Evolutionary conservation across 1,140 invertebrate genomes (phyloP).

Genomic region (Elymnias hypermnestra): DNA sequence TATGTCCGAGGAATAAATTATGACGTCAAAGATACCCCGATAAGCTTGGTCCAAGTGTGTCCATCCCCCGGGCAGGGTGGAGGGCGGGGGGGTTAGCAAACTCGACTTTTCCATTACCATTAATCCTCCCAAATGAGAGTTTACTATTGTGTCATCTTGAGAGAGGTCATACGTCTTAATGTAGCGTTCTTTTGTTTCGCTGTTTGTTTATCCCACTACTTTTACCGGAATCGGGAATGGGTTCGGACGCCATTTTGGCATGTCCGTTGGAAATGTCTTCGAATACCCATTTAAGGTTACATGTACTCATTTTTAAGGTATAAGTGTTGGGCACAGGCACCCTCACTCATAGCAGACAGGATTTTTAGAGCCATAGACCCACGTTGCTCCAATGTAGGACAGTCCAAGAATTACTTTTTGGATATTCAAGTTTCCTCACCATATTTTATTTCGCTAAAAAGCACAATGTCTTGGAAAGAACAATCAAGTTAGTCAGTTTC

Average conservation of each 20-base stretch:
- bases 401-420: no score
- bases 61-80: conserved; percentile 17
- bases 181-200: conserved; percentile 43
- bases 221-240: conserved; percentile 13
- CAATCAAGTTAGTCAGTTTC: no score
- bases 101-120: conserved; percentile 66
- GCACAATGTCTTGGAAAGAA: no score
- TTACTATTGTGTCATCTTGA: conserved; percentile 59
- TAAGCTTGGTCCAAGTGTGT: conserved; percentile 25
- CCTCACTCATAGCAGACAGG: no score
- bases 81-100: conserved; percentile 21
- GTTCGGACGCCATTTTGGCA: conserved; percentile 7
- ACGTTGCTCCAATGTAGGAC: no score
- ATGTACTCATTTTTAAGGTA: no score
- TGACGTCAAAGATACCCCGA: conserved; percentile 26
- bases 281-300: no score
- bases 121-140: conserved; percentile 60
- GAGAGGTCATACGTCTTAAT: conserved; percentile 57
- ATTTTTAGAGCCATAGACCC: no score
- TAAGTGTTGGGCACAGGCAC: no score
- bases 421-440: no score
- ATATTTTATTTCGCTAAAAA: no score
- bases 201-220: conserved; percentile 27
- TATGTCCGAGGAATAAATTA: conserved; percentile 21
- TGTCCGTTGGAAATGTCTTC: no score